phyloP scores from a whole-genome alignment of 2,113 vertebrate genomes.

The Falcunculus frontatus region DNA sequence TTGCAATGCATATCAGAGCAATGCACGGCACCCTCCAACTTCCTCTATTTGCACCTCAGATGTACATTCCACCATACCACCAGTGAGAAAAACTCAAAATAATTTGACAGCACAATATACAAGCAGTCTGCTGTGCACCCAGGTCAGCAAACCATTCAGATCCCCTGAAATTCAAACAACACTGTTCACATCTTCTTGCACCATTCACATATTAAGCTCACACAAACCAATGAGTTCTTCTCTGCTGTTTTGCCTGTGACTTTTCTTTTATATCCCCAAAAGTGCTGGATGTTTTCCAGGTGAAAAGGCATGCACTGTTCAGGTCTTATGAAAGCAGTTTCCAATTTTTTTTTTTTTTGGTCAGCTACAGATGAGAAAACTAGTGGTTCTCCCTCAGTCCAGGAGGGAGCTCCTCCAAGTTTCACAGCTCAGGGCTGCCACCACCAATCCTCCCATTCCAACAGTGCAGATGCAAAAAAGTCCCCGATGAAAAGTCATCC shows the following conservation, averaged over 20 bases:
- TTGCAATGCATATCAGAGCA: background rate
- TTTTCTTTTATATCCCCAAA: background rate
- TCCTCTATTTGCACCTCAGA: background rate
- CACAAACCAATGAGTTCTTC: background rate
- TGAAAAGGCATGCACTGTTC: background rate
- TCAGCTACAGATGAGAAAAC: background rate
- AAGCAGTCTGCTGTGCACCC: background rate
- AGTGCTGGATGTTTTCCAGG: background rate
- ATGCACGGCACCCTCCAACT: background rate
- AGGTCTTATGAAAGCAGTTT: background rate
- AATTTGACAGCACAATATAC: background rate
- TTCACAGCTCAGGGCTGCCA: background rate
- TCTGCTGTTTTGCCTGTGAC: background rate
- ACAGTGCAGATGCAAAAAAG: background rate
- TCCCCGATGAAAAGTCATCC: background rate
- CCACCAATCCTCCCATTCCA: background rate
- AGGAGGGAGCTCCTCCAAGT: background rate
- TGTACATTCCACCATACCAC: background rate
- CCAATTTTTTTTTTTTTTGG: background rate
- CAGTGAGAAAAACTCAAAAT: background rate
- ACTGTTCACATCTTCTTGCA: background rate
- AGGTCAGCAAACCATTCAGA: background rate
- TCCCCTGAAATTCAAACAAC: background rate
- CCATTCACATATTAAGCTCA: background rate
- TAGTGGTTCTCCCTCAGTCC: background rate